Conservation (phyloP, 2,888 invertebrate species). For the Synanthedon tipuliformis region DNA sequence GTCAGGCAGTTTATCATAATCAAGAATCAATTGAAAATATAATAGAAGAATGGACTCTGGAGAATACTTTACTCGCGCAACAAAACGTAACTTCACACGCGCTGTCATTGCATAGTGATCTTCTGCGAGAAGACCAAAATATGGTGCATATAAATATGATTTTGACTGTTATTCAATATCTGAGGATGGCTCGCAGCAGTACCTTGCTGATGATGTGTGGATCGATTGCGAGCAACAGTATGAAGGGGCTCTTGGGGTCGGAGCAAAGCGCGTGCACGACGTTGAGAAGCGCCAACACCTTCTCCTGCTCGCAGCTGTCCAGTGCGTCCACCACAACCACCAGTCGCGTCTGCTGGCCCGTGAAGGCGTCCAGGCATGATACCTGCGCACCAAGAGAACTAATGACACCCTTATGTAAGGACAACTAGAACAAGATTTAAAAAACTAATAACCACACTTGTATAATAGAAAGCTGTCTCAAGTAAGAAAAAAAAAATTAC, state of each 20-base stretch:
- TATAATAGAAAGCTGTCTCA: too few species aligned
- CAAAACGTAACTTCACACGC: too few species aligned
- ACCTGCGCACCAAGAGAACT: slow-evolving; percentile 60
- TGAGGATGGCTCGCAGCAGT: too few species aligned
- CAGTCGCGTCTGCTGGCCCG: slow-evolving; percentile 91
- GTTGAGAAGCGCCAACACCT: slow-evolving; percentile 91
- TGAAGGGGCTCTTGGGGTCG: slow-evolving; percentile 93
- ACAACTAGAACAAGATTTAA: too few species aligned
- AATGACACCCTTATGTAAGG: too few species aligned
- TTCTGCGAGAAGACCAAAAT: not conserved
- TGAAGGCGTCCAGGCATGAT: slow-evolving; percentile 93
- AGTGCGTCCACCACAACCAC: slow-evolving; percentile 97
- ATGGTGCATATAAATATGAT: not conserved
- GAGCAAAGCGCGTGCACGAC: slow-evolving; percentile 96
- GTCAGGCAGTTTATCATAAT: too few species aligned
- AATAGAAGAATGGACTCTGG: too few species aligned
- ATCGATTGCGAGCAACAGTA: slow-evolving; percentile 95
- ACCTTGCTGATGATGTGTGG: slow-evolving; percentile 98
- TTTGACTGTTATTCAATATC: not conserved
- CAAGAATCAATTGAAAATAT: too few species aligned
- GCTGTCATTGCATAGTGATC: not conserved
- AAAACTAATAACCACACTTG: too few species aligned
- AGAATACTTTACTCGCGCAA: too few species aligned
- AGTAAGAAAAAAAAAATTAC: too few species aligned
- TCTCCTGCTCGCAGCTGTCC: slow-evolving; percentile 98